phyloP scores from a whole-genome alignment of 2,113 vertebrate species.

The Emydura subglobosa region DNA sequence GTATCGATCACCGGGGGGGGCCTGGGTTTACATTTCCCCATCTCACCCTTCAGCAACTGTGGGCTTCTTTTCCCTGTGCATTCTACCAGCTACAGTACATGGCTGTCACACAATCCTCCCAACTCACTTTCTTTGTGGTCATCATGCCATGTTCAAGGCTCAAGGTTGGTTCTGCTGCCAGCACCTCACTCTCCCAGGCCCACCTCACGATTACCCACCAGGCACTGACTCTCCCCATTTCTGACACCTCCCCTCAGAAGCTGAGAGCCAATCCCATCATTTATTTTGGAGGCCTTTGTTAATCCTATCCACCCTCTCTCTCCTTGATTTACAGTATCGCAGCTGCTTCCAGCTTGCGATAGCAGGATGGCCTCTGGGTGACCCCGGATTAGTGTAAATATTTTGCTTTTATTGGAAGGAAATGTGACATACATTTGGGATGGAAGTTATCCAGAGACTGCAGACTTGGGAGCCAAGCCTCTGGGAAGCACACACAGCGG shows the following conservation, averaged over 20 bases:
- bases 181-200: fast-evolving
- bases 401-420: constrained; percentile 72
- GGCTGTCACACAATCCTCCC: neutral
- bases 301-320: neutral
- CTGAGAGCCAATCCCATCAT: fast-evolving
- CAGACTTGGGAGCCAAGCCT: neutral
- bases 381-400: constrained; percentile 74
- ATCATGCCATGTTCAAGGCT: neutral
- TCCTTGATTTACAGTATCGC: neutral
- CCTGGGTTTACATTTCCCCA: neutral
- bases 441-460: constrained; percentile 73
- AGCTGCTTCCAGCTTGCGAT: constrained; percentile 55
- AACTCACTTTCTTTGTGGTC: too few relatives aligned
- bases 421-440: constrained; percentile 67
- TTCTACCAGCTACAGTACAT: neutral
- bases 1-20: neutral
- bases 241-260: neutral
- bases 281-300: neutral
- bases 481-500: neutral
- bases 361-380: constrained; percentile 43
- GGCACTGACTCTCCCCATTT: neutral
- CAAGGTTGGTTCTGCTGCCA: fast-evolving
- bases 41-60: neutral
- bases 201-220: fast-evolving
- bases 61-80: neutral